Evolutionary conservation across 2,888 invertebrate species (phyloP), one percentile per base, ranked within the genome.

Genomic region (Elysia crispata): DNA sequence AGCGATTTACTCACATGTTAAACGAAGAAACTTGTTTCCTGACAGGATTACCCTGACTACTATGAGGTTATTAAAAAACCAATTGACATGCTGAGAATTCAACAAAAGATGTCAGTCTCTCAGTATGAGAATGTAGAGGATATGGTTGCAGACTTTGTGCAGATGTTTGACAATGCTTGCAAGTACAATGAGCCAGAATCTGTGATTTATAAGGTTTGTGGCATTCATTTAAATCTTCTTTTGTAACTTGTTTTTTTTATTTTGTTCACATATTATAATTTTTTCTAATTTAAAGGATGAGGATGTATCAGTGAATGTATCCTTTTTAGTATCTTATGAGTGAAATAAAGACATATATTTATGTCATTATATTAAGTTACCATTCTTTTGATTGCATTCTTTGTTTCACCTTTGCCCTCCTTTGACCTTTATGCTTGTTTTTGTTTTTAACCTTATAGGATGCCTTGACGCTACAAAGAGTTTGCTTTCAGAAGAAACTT

Each of bases 181-280:
- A 94, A 95, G 76, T 99, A 98, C 91, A 99, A 99, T 91, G 98
- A 98, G 90, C 97, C 99, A 0, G 98, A 98, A 3, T 98, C 98
- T 6, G 96, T 96, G 91, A 98, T 99, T 86, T 98, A 98, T 91
- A 98, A 97, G 93, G 94, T 91, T 79, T 72, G 82, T 33, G 11
- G 41, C 41, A 41, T 41, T 41, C 11, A 3, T 41, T 41, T 41
- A 41, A 41, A 3, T 41, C 41, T 41, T 41, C 41, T 11, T 41
- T 41, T 6, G 11, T 41, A 41, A 41, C 3, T 6, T 6, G 11
- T 6, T 41, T 41, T 3, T 41, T 41, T 41, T 41, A 41, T 41
- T 41, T 6, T 41, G 41, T 6, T 41, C 41, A 3, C 11, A 6
- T 41, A 41, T 41, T 41, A n/a, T n/a, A n/a, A n/a, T 41, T 41